Percentiles rank a stretch among this genome's conserved stretches.
phyloP scores from a whole-genome alignment of 2,113 vertebrate species.

The Anoura caudifer region DNA sequence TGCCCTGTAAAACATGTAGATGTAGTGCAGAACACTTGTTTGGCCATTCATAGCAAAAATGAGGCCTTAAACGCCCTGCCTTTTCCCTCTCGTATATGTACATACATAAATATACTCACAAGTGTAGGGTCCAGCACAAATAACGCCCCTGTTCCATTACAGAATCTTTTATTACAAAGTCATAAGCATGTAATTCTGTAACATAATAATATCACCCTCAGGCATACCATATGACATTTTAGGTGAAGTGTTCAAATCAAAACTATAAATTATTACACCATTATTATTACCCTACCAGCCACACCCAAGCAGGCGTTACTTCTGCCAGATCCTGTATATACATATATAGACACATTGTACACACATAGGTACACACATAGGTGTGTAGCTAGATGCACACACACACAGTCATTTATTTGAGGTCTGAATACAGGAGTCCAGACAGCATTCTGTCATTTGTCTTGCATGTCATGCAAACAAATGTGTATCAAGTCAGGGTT shows the following conservation, averaged over 20 bases:
- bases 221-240: too few relatives aligned
- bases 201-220: too few relatives aligned
- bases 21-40: background rate
- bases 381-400: too few relatives aligned
- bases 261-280: too few relatives aligned
- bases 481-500: background rate
- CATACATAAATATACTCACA: background rate
- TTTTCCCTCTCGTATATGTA: background rate
- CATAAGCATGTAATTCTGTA: too few relatives aligned
- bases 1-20: background rate
- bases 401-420: background rate
- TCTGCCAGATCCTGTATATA: too few relatives aligned
- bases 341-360: background rate
- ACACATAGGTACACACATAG: background rate
- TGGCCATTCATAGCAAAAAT: background rate
- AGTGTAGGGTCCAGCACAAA: too few relatives aligned
- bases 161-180: too few relatives aligned
- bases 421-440: background rate
- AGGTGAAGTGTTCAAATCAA: too few relatives aligned
- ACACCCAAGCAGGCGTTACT: too few relatives aligned
- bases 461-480: background rate
- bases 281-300: too few relatives aligned
- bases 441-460: background rate
- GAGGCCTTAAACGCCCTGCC: background rate
- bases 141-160: too few relatives aligned